phyloP scores from a whole-genome alignment of 2,113 vertebrate species.

The Mellivora capensis region DNA sequence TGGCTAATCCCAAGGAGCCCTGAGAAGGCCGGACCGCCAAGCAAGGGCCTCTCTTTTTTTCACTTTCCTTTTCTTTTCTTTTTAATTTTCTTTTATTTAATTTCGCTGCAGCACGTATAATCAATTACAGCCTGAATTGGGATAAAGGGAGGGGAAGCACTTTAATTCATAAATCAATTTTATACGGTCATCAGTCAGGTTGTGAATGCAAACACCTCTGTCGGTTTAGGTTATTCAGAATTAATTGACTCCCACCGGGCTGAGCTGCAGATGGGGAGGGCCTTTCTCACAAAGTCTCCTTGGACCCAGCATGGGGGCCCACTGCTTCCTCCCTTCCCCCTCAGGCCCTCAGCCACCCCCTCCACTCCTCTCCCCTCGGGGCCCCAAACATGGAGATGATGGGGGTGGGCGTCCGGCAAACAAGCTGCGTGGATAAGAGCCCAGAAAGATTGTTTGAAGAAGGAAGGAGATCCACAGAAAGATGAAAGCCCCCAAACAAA shows the following conservation, averaged over 20 bases:
- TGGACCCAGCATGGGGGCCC: constrained; percentile 81
- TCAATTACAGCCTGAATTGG: constrained; percentile 95
- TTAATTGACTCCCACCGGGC: constrained; percentile 88
- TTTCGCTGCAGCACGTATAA: constrained; percentile 94
- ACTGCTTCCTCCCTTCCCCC: constrained; percentile 72
- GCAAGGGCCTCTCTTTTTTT: constrained; percentile 79
- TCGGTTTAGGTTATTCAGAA: constrained; percentile 89
- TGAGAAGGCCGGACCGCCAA: constrained; percentile 77
- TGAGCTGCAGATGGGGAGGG: constrained; percentile 83
- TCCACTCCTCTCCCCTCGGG: constrained; percentile 70
- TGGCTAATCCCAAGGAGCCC: constrained; percentile 79
- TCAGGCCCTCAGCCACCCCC: constrained; percentile 59
- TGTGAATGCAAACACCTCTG: constrained; percentile 94
- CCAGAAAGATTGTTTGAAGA: constrained; percentile 74
- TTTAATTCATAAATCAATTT: constrained; percentile 99
- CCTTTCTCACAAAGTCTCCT: constrained; percentile 85
- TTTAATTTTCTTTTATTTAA: constrained; percentile 87
- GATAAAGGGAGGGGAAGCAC: constrained; percentile 88
- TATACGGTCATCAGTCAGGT: constrained; percentile 99
- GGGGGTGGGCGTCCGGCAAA: constrained; percentile 52
- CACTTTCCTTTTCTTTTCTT: constrained; percentile 77
- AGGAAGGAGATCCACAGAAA: constrained; percentile 78
- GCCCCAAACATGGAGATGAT: constrained; percentile 59
- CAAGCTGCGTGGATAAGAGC: constrained; percentile 64
- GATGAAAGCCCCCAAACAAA: constrained; percentile 79